phyloP scores from a whole-genome alignment of 2,888 invertebrate genomes.

The Caradrina clavipalpis region DNA sequence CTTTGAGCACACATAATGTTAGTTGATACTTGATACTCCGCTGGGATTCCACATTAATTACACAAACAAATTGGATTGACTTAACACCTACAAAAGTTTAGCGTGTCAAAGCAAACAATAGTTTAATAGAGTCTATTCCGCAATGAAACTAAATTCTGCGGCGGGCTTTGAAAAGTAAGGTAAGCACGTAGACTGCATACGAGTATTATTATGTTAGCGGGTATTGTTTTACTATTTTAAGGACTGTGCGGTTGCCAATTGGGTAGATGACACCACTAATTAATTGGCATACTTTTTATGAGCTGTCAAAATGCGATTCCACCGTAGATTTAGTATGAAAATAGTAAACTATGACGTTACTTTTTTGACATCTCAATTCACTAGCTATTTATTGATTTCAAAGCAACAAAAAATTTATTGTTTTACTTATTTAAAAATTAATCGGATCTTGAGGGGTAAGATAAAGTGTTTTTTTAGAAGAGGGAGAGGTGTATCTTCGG shows the following conservation, averaged over 20 bases:
- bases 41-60: constrained; percentile 43
- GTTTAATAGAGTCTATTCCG: constrained; percentile 42
- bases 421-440: too few relatives aligned
- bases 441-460: too few relatives aligned
- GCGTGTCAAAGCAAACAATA: constrained; percentile 39
- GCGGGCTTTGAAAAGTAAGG: constrained; percentile 40
- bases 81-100: constrained; percentile 50
- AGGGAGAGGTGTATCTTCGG: too few relatives aligned
- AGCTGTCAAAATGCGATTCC: too few relatives aligned
- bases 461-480: too few relatives aligned
- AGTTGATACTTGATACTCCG: constrained; percentile 32
- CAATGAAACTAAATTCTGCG: constrained; percentile 36
- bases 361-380: too few relatives aligned
- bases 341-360: too few relatives aligned
- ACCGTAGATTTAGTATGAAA: too few relatives aligned
- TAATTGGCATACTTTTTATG: too few relatives aligned
- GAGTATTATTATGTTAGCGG: constrained; percentile 24
- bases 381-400: too few relatives aligned
- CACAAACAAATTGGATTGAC: constrained; percentile 45
- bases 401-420: too few relatives aligned
- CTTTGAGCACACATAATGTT: constrained; percentile 20
- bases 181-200: constrained; percentile 16
- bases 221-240: constrained; percentile 23
- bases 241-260: constrained; percentile 6
- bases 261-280: too few relatives aligned